Percentiles rank a stretch among this genome's conserved stretches.
phyloP scores from a whole-genome alignment of 2,888 invertebrate genomes.

The Trilocha varians region DNA sequence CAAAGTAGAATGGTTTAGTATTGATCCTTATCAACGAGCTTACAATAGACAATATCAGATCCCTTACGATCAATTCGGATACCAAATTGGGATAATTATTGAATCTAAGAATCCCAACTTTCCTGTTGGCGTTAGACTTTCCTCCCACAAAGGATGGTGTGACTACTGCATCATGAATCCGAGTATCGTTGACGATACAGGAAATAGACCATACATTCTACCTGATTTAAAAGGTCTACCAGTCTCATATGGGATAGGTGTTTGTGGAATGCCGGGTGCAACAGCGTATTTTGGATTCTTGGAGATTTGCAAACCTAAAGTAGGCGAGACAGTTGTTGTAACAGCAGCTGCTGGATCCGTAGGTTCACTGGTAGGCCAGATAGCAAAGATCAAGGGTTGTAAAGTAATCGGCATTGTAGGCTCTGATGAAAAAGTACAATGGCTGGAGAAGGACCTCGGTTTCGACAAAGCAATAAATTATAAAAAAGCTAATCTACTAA shows the following conservation, averaged over 20 bases:
- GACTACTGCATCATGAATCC: slow-evolving; percentile 39
- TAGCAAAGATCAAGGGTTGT: slow-evolving; percentile 77
- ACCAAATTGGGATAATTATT: slow-evolving; percentile 43
- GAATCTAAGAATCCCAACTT: slow-evolving; percentile 38
- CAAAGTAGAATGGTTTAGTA: slow-evolving; percentile 34
- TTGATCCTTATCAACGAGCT: slow-evolving; percentile 33
- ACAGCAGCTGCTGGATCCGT: slow-evolving; percentile 81
- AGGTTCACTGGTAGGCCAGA: slow-evolving; percentile 80
- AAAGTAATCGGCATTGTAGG: slow-evolving; percentile 79
- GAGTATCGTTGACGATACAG: slow-evolving; percentile 9
- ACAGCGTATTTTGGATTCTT: slow-evolving; percentile 81
- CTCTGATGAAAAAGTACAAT: slow-evolving; percentile 76
- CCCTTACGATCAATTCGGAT: slow-evolving; percentile 8
- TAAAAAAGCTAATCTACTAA: slow-evolving; percentile 65
- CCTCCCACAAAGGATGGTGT: slow-evolving; percentile 77
- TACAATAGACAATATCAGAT: slow-evolving; percentile 11
- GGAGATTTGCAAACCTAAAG: slow-evolving; percentile 77
- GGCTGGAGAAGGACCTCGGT: slow-evolving; percentile 72
- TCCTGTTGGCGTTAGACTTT: slow-evolving; percentile 73
- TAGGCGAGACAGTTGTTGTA: slow-evolving; percentile 78
- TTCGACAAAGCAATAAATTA: slow-evolving; percentile 82
- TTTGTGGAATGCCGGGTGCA: slow-evolving; percentile 77
- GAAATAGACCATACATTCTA: slow-evolving; percentile 27
- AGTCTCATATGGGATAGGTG: slow-evolving; percentile 69
- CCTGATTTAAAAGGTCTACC: slow-evolving; percentile 65